Conservation (phyloP, 2,113 vertebrate genomes). For the Mus musculus region DNA sequence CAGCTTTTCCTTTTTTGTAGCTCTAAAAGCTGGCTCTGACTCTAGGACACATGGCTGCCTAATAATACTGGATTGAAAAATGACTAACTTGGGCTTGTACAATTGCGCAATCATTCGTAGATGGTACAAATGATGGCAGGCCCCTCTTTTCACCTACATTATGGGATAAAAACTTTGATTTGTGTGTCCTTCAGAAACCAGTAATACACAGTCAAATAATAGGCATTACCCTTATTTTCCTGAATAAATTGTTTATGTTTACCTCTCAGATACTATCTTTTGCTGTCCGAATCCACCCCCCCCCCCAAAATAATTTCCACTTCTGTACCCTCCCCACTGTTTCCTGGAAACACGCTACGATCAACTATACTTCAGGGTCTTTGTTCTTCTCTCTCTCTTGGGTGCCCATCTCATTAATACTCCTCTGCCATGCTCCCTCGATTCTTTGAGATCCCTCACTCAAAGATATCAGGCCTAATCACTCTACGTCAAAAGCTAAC, state of each 20-base stretch:
- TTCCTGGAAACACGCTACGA: neutral
- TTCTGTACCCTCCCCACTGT: neutral
- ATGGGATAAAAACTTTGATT: neutral
- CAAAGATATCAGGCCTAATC: neutral
- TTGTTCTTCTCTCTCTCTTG: neutral
- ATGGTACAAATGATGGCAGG: neutral
- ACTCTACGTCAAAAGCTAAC: neutral
- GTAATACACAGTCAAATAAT: neutral
- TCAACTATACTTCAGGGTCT: neutral
- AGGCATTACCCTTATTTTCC: neutral
- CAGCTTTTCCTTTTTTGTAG: neutral
- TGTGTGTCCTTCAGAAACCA: neutral
- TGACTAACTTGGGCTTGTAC: neutral
- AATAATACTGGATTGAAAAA: neutral
- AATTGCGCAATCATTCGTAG: neutral
- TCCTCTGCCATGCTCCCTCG: neutral
- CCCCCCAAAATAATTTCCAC: slow-evolving; percentile 1
- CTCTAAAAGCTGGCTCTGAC: neutral
- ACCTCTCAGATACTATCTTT: slow-evolving; percentile 1
- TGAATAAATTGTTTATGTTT: slow-evolving; percentile 29
- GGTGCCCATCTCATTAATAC: neutral
- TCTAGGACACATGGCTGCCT: neutral
- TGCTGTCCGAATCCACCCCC: neutral
- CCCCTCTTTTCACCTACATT: neutral
- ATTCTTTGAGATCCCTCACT: neutral